Evolutionary conservation across 2,113 vertebrate genomes (phyloP).

Genomic region (Myotis lucifugus): DNA sequence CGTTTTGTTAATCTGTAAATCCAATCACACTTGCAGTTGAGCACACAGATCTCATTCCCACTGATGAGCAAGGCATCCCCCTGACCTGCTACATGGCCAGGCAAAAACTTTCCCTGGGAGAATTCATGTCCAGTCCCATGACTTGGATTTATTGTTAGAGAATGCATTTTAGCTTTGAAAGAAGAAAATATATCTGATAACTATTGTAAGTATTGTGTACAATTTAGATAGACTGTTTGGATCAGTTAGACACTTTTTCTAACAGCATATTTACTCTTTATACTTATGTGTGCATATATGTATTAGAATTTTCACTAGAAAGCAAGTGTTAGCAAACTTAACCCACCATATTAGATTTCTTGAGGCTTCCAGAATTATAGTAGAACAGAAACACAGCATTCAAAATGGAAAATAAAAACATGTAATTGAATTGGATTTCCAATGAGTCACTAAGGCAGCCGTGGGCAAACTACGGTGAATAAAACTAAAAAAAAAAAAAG

Average conservation of each 20-base stretch:
- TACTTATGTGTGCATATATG: not conserved
- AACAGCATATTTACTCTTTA: not conserved
- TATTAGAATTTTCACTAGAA: slow-evolving; percentile 10
- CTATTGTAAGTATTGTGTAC: not conserved
- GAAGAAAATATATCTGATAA: not conserved
- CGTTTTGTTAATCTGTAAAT: slow-evolving; percentile 74
- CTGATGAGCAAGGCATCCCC: not conserved
- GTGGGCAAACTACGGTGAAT: no score
- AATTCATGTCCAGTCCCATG: slow-evolving; percentile 23
- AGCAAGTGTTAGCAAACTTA: not conserved
- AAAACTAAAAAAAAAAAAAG: no score
- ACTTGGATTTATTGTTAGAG: not conserved
- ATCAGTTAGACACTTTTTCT: not conserved
- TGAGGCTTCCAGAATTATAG: not conserved
- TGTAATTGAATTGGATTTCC: not conserved
- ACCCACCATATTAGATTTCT: not conserved
- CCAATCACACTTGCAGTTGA: slow-evolving; percentile 56
- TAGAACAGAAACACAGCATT: not conserved
- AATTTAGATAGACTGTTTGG: not conserved
- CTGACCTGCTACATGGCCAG: not conserved
- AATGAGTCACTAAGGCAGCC: not conserved
- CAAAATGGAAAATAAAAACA: not conserved
- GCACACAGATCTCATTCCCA: slow-evolving; percentile 15
- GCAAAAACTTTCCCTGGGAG: not conserved
- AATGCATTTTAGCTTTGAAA: slow-evolving; percentile 39